A percentile compares a stretch with the other conserved stretches of the same genome.
phyloP scores from a whole-genome alignment of 2,113 vertebrate species.

The Fregetta grallaria region DNA sequence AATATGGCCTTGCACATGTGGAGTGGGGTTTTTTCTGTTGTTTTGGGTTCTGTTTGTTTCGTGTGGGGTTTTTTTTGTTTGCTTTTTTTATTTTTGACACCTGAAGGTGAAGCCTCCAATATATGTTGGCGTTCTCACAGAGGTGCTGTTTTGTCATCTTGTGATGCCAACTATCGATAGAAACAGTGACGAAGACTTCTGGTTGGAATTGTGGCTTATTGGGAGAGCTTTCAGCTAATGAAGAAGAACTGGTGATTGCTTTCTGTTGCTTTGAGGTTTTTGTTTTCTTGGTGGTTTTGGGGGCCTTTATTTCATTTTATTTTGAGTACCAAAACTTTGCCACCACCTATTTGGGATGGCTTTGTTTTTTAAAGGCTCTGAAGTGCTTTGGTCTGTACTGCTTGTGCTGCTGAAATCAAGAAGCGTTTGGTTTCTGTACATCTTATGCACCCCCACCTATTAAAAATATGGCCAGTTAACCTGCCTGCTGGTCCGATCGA shows the following conservation, averaged over 20 bases:
- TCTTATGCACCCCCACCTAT: fast-evolving
- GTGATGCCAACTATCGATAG: background rate
- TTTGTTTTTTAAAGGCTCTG: background rate
- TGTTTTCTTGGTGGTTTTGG: background rate
- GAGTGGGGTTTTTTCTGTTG: too few species aligned
- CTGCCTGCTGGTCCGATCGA: background rate
- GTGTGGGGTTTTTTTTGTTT: background rate
- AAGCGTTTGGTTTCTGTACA: background rate
- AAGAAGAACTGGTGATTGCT: background rate
- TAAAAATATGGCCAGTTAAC: background rate
- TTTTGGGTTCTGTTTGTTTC: too few species aligned
- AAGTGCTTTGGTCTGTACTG: background rate
- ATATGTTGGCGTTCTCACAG: fast-evolving
- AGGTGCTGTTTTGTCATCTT: background rate
- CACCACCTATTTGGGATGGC: background rate
- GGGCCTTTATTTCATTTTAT: background rate
- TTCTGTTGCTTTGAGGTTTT: background rate
- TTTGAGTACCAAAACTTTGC: background rate
- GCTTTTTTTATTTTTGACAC: background rate
- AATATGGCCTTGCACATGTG: background rate
- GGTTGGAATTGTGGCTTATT: background rate
- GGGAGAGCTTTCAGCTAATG: background rate
- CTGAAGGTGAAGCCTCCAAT: background rate
- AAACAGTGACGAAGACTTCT: background rate
- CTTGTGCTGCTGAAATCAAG: background rate